phyloP scores from a whole-genome alignment of 2,888 invertebrate genomes.

The Hydropsyche betteni region DNA sequence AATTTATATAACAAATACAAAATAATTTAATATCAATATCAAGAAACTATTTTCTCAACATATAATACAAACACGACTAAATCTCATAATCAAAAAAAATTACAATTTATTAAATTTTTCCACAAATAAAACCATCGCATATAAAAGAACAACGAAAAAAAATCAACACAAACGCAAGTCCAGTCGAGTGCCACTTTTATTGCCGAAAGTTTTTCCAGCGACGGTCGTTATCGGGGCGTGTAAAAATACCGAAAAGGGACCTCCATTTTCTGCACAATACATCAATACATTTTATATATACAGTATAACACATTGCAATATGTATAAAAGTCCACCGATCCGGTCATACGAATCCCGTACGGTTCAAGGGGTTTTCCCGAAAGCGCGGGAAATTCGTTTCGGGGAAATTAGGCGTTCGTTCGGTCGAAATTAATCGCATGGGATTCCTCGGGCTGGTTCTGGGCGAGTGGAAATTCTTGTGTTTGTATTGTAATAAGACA shows the following conservation, averaged over 20 bases:
- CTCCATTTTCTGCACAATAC: too few relatives aligned
- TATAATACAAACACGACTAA: too few relatives aligned
- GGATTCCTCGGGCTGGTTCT: not conserved
- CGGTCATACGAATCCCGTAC: not conserved
- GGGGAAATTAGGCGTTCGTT: slow-evolving; percentile 25
- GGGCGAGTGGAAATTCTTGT: not conserved
- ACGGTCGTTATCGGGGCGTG: not conserved
- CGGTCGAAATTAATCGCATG: not conserved
- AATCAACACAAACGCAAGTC: not conserved
- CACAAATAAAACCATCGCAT: not conserved
- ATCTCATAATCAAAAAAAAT: too few relatives aligned
- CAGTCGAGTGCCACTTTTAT: not conserved
- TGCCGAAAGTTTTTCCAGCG: not conserved
- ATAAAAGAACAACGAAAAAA: not conserved
- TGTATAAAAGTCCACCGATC: too few relatives aligned
- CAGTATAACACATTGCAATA: too few relatives aligned
- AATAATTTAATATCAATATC: too few relatives aligned
- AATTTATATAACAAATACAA: too few relatives aligned
- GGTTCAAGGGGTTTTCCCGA: slow-evolving; percentile 17
- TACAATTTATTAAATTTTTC: too few relatives aligned
- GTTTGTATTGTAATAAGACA: not conserved
- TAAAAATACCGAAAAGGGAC: not conserved
- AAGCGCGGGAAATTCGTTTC: slow-evolving; percentile 14
- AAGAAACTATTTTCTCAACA: too few relatives aligned
- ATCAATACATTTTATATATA: too few relatives aligned